These are phyloP conservation scores for Calyptomena viridis DNA, from an alignment of 2,113 vertebrate species.

Conservation along the genomic window DNA sequence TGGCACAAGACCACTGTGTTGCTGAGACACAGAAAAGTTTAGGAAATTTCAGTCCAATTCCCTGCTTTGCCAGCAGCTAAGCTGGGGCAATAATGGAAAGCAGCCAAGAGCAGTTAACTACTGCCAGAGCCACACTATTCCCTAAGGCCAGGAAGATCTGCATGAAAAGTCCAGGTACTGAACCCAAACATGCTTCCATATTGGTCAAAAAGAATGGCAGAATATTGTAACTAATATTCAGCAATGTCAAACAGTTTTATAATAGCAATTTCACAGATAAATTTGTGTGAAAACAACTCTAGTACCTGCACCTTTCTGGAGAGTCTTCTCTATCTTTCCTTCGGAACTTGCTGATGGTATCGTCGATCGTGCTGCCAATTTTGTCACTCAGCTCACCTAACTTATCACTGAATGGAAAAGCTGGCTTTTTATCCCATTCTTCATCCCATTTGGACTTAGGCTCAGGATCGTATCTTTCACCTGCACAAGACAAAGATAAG, in stretches of 20 bases:
- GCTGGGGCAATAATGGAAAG: not conserved
- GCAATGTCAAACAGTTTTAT: not conserved
- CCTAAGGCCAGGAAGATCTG: not conserved
- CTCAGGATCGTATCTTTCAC: constrained; percentile 89
- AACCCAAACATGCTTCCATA: not conserved
- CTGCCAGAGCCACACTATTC: not conserved
- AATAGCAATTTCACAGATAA: not conserved
- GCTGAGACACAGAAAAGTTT: not conserved
- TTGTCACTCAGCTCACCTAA: constrained; percentile 94
- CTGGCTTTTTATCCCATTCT: constrained; percentile 92
- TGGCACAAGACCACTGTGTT: not conserved
- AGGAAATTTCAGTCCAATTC: not conserved
- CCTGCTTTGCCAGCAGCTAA: not conserved
- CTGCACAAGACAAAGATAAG: constrained; percentile 66
- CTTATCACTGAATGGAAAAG: constrained; percentile 96
- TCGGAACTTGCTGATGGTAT: constrained; percentile 94
- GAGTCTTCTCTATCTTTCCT: constrained; percentile 95
- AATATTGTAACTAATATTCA: not conserved
- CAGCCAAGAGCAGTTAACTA: not conserved
- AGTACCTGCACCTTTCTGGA: constrained; percentile 92
- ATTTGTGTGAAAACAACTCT: not conserved
- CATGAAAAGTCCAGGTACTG: not conserved
- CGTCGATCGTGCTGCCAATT: constrained; percentile 97
- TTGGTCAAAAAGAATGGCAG: not conserved
- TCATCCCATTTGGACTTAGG: constrained; percentile 91